These are phyloP conservation scores for Neoitamus cyanurus DNA, from an alignment of 2,888 invertebrate genomes.

Conservation along the genomic window DNA sequence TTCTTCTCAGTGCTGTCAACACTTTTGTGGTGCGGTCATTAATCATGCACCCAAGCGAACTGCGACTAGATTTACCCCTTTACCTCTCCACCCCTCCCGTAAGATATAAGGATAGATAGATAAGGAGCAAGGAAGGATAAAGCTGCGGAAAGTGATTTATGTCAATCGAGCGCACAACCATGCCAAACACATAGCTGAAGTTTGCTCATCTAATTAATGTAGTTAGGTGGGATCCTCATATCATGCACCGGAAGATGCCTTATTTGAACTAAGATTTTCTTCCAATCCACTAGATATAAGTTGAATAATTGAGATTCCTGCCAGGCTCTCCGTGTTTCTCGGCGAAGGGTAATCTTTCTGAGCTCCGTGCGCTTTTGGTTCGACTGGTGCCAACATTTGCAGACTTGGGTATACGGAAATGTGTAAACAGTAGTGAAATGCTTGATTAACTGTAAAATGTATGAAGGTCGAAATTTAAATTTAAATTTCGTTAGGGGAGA, in stretches of 20 bases:
- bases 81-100: not conserved
- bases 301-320: constrained; percentile 31
- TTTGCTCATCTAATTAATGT: constrained; percentile 30
- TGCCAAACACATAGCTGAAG: constrained; percentile 5
- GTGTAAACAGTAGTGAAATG: constrained; percentile 7
- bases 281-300: constrained; percentile 22
- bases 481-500: not conserved
- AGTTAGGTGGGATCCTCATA: not conserved
- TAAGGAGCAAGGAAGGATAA: not conserved
- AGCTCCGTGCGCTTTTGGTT: not conserved
- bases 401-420: not conserved
- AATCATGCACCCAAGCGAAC: not conserved
- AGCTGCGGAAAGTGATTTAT: constrained; percentile 28
- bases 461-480: not conserved
- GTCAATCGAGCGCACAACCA: not conserved
- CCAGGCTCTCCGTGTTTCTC: not conserved
- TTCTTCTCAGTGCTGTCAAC: not conserved
- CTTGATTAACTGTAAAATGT: not conserved
- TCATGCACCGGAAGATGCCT: constrained; percentile 1
- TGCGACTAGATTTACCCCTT: not conserved
- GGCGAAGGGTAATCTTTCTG: not conserved
- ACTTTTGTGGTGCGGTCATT: not conserved
- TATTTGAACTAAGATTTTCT: constrained; percentile 24
- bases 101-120: not conserved
- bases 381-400: not conserved